These are phyloP conservation scores for Ditylenchus dipsaci DNA, from an alignment of 1,140 invertebrate species.

Conservation along the genomic window DNA sequence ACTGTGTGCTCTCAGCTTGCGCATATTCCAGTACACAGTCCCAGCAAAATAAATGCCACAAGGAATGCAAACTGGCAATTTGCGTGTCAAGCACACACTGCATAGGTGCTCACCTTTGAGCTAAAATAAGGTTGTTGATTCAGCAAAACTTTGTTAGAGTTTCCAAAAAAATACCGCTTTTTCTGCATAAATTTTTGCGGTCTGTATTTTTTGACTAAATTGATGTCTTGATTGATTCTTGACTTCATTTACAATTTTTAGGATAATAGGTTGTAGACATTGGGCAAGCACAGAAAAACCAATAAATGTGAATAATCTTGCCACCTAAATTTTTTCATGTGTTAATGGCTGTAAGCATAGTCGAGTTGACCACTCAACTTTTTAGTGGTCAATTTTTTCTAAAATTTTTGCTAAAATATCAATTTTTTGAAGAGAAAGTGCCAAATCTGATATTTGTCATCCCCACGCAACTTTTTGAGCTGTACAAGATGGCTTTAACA, in stretches of 20 bases:
- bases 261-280: slow-evolving; percentile 16
- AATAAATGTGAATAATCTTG: slow-evolving; percentile 27
- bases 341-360: too few relatives aligned
- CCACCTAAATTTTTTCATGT: slow-evolving; percentile 20
- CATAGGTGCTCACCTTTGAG: not conserved
- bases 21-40: slow-evolving; percentile 33
- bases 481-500: too few relatives aligned
- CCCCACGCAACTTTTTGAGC: too few relatives aligned
- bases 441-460: too few relatives aligned
- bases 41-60: slow-evolving; percentile 52
- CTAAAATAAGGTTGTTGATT: not conserved
- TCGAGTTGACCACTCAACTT: too few relatives aligned
- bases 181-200: too few relatives aligned
- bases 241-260: not conserved
- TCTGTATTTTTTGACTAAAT: too few relatives aligned
- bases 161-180: too few relatives aligned
- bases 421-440: too few relatives aligned
- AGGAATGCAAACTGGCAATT: slow-evolving; percentile 38
- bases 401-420: too few relatives aligned
- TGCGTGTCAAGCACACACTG: slow-evolving; percentile 12
- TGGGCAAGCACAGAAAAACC: slow-evolving; percentile 29
- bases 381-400: too few relatives aligned
- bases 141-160: too few relatives aligned
- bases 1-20: not conserved
- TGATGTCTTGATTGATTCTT: not conserved